These are phyloP conservation scores for Cyrtonyx montezumae DNA, from an alignment of 2,113 vertebrate species.

Conservation along the genomic window DNA sequence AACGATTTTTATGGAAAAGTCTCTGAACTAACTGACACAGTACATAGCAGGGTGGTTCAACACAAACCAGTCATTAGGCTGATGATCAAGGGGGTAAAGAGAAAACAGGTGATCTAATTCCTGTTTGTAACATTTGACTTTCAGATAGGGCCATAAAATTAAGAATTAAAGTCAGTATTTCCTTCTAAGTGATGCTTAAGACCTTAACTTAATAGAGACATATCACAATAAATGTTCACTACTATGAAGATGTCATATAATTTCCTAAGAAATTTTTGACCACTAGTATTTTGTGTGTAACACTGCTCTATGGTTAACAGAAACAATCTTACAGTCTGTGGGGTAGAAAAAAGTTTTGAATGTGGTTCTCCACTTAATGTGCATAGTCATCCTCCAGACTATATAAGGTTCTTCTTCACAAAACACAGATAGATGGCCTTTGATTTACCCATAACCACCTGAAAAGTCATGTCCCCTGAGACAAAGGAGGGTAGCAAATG, in stretches of 20 bases:
- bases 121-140: conserved; percentile 7
- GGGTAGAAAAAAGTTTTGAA: too few species aligned
- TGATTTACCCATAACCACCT: background rate
- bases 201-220: background rate
- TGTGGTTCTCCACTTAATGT: background rate
- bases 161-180: background rate
- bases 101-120: conserved; percentile 17
- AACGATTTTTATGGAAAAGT: conserved; percentile 11
- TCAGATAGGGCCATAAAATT: conserved; percentile 4
- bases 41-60: background rate
- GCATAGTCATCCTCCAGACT: background rate
- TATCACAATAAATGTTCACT: background rate
- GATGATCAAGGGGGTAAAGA: conserved; percentile 6
- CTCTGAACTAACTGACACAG: background rate
- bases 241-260: background rate
- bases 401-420: background rate
- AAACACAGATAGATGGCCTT: background rate
- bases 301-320: background rate
- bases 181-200: background rate
- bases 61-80: conserved; percentile 40
- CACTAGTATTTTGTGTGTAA: background rate
- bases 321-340: background rate
- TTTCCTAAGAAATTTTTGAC: background rate
- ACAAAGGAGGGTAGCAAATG: background rate
- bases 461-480: background rate